Evolutionary conservation across 1,140 invertebrate species (phyloP).

Genomic region (Psix sp.): DNA sequence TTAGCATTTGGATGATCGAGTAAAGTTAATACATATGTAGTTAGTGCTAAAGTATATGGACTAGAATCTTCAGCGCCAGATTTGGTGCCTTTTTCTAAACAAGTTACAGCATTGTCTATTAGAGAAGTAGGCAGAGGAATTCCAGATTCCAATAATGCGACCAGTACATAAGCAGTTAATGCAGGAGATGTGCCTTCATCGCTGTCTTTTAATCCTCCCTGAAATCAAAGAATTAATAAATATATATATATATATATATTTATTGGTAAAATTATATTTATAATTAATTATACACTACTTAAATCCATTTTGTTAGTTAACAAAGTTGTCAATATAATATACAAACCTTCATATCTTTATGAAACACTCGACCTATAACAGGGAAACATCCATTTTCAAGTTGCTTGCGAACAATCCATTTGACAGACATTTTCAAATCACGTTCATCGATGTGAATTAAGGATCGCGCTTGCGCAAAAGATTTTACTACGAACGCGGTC

Average conservation of each 20-base stretch:
- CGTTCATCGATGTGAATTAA: conserved; percentile 83
- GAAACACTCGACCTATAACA: conserved; percentile 85
- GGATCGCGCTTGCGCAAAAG: conserved; percentile 81
- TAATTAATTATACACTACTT: conserved; percentile 8
- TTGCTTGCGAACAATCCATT: conserved; percentile 85
- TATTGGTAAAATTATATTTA: too few species aligned
- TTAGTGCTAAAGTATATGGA: conserved; percentile 79
- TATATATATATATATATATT: too few species aligned
- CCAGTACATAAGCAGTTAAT: conserved; percentile 83
- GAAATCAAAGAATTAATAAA: background rate
- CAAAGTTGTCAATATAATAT: conserved; percentile 60
- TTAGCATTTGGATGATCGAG: conserved; percentile 73
- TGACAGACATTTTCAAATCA: conserved; percentile 81
- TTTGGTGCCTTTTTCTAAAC: conserved; percentile 74
- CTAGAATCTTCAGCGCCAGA: conserved; percentile 52
- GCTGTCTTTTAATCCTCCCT: conserved; percentile 81
- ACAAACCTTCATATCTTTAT: conserved; percentile 84
- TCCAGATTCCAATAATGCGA: conserved; percentile 81
- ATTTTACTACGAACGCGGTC: conserved; percentile 88
- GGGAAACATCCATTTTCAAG: conserved; percentile 88
- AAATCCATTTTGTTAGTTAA: too few species aligned
- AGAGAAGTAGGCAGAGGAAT: conserved; percentile 70
- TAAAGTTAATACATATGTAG: conserved; percentile 80
- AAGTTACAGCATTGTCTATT: conserved; percentile 78
- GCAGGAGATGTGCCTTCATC: conserved; percentile 79